phyloP scores from a whole-genome alignment of 2,888 invertebrate genomes.

The Matsumyia berberina region DNA sequence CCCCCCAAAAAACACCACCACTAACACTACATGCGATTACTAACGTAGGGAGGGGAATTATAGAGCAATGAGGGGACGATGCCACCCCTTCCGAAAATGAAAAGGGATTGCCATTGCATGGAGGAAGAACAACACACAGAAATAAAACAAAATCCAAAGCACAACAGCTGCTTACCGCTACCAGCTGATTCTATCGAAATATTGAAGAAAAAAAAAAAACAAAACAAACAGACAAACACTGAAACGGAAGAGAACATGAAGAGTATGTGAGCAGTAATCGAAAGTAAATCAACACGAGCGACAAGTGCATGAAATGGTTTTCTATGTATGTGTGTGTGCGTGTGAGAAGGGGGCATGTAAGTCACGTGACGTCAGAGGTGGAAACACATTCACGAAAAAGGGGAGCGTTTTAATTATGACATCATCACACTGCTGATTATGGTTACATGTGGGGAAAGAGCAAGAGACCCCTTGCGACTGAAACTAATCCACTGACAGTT shows the following conservation, averaged over 20 bases:
- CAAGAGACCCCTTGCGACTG: no score
- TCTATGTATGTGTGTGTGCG: neutral
- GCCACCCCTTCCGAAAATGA: neutral
- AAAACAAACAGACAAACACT: no score
- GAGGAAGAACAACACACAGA: no score
- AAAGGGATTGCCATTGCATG: neutral
- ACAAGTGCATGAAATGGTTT: conserved; percentile 14
- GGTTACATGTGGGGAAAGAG: no score
- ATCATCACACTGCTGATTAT: neutral
- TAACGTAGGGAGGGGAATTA: neutral
- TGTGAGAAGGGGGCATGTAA: neutral
- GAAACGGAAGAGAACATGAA: no score
- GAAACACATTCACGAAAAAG: neutral
- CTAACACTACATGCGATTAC: neutral
- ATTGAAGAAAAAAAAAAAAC: neutral
- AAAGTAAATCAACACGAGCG: conserved; percentile 1
- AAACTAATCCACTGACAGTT: no score
- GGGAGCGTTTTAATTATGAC: conserved; percentile 5
- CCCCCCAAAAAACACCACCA: neutral
- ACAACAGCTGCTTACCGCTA: conserved; percentile 15
- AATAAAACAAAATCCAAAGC: no score
- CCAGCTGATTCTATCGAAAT: conserved; percentile 6
- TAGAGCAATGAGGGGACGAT: neutral
- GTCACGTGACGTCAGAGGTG: conserved; percentile 5
- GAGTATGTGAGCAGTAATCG: no score